These are phyloP conservation scores for Malaclemys terrapin DNA, from an alignment of 2,113 vertebrate genomes.

Conservation along the genomic window DNA sequence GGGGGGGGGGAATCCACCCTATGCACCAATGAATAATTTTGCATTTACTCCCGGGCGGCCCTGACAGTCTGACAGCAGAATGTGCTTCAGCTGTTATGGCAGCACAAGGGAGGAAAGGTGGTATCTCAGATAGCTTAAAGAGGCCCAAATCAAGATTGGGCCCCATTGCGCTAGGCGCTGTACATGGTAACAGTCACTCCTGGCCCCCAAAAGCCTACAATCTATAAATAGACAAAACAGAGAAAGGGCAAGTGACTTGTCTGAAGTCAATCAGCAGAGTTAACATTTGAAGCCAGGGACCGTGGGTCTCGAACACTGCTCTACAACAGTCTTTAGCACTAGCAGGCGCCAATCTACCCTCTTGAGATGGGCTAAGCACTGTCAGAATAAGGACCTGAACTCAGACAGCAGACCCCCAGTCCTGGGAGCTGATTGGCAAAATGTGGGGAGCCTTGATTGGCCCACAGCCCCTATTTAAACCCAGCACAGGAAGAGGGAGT, in stretches of 20 bases:
- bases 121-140: no score
- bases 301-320: background rate
- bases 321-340: background rate
- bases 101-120: background rate
- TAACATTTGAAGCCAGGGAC: background rate
- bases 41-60: background rate
- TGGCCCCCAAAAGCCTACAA: background rate
- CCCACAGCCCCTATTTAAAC: background rate
- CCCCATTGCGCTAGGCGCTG: background rate
- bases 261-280: background rate
- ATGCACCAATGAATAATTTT: background rate
- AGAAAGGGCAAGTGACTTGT: background rate
- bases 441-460: background rate
- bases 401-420: background rate
- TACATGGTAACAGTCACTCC: background rate
- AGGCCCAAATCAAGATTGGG: background rate
- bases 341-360: background rate
- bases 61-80: background rate
- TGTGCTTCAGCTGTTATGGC: background rate
- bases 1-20: fast-evolving
- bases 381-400: background rate
- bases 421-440: background rate
- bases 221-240: background rate
- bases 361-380: background rate
- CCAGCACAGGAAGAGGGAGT: background rate